Evolutionary conservation across 2,888 invertebrate species (phyloP).

Genomic region (Trichogramma evanescens): DNA sequence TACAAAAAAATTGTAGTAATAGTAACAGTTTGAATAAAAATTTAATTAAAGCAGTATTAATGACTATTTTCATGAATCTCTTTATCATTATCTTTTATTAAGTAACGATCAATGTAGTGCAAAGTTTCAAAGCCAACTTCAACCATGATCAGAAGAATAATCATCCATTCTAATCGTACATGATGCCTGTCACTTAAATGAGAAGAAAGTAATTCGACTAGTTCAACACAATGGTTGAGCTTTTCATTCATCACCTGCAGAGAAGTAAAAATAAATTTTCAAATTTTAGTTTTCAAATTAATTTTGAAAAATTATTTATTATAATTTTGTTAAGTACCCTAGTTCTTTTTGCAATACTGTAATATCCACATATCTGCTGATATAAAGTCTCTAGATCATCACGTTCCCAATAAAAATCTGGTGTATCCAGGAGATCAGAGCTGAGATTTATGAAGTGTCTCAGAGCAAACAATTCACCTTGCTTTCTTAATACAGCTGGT

Average conservation of each 20-base stretch:
- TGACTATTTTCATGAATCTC: too few relatives aligned
- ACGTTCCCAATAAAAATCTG: constrained; percentile 98
- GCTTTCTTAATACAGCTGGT: constrained; percentile 66
- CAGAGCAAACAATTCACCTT: constrained; percentile 82
- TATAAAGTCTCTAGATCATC: constrained; percentile 82
- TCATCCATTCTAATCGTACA: constrained; percentile 93
- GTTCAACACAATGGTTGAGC: constrained; percentile 85
- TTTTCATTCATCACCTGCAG: constrained; percentile 89
- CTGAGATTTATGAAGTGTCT: constrained; percentile 87
- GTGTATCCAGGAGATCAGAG: constrained; percentile 88
- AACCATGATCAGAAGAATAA: constrained; percentile 88
- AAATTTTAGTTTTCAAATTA: not conserved
- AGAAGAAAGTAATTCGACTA: constrained; percentile 80
- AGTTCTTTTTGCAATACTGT: constrained; percentile 77
- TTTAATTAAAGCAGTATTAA: too few relatives aligned
- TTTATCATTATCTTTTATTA: constrained; percentile 20
- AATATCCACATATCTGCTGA: constrained; percentile 72
- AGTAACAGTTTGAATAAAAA: too few relatives aligned
- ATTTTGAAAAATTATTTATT: not conserved
- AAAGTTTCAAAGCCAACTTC: constrained; percentile 84
- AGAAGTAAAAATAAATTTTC: constrained; percentile 15
- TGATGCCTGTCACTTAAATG: constrained; percentile 91
- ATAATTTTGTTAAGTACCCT: constrained; percentile 51
- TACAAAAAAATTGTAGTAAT: too few relatives aligned
- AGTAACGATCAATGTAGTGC: constrained; percentile 65